Evolutionary conservation across 2,113 vertebrate genomes (phyloP), one percentile per base, ranked within the genome.

Genomic region (Hydrochoerus hydrochaeris): DNA sequence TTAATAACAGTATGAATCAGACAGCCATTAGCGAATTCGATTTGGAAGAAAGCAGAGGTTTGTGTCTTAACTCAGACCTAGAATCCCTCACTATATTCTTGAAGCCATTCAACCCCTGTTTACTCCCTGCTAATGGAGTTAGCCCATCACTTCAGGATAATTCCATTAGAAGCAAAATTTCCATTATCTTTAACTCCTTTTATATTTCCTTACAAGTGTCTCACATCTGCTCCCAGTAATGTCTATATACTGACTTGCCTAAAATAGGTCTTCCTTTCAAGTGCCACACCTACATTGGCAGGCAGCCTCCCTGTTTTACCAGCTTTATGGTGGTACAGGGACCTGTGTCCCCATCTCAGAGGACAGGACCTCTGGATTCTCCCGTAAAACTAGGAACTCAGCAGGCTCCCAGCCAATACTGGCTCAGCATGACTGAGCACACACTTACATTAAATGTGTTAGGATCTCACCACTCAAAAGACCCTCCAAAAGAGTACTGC

Each of bases 111-210:
- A 83, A 60, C 8, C 13, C 67, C 41, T 28, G 11, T n/a, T 60
- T n/a, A 85, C 3, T 16, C 38, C 26, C 28, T 54, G 19, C 38
- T n/a, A 32, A n/a, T 26, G 63, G 44, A n/a, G 26, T 26, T 65
- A 14, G n/a, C 62, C 7, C 24, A 38, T 88, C 69, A 73, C 92
- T 95, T 73, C 54, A 95, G n/a, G n/a, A 8, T 71, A 67, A n/a
- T 58, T 94, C 54, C 86, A 58, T 73, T 87, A 82, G 14, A 84
- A 88, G 71, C 19, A 80, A 65, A 95, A 17, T 63, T 88, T 75
- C 86, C 65, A 73, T 78, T 89, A 3, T 41, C 12, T 69, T 92
- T 93, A 93, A 81, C 16, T 85, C 35, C 9, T 16, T 92, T 46
- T 57, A 38, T 75, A 46, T 85, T 38, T 49, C 75, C 17, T 82